phyloP scores from a whole-genome alignment of 2,888 invertebrate species.

The Prionchulus punctatus region DNA sequence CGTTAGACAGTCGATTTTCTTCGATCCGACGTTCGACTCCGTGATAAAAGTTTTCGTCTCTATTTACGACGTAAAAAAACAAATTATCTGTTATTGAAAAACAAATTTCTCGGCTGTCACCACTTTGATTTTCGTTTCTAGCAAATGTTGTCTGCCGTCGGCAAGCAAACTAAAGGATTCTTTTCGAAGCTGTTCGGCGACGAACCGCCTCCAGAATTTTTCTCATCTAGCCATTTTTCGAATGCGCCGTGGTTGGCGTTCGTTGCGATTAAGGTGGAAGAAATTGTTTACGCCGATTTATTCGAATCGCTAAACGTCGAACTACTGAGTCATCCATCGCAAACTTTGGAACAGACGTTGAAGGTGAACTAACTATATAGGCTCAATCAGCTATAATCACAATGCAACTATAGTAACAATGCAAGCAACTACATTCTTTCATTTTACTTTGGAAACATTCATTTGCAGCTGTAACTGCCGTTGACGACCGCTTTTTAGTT shows the following conservation, averaged over 20 bases:
- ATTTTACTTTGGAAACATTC: neutral
- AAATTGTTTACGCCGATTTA: neutral
- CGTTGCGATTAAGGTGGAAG: neutral
- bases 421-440: no score
- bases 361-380: neutral
- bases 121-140: no score
- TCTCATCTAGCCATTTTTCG: neutral
- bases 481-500: neutral
- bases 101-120: neutral
- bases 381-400: no score
- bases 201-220: neutral
- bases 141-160: no score
- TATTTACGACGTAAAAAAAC: neutral
- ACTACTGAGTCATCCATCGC: neutral
- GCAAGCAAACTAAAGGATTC: no score
- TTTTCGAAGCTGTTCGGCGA: neutral
- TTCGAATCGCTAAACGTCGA: neutral
- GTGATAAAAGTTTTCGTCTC: neutral
- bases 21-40: neutral
- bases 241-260: neutral
- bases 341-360: neutral
- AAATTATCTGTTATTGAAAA: neutral
- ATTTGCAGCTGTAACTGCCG: neutral
- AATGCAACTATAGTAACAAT: no score
- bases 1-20: neutral